These are phyloP conservation scores for Fulmarus glacialis DNA, from an alignment of 2,113 vertebrate genomes.

Conservation along the genomic window DNA sequence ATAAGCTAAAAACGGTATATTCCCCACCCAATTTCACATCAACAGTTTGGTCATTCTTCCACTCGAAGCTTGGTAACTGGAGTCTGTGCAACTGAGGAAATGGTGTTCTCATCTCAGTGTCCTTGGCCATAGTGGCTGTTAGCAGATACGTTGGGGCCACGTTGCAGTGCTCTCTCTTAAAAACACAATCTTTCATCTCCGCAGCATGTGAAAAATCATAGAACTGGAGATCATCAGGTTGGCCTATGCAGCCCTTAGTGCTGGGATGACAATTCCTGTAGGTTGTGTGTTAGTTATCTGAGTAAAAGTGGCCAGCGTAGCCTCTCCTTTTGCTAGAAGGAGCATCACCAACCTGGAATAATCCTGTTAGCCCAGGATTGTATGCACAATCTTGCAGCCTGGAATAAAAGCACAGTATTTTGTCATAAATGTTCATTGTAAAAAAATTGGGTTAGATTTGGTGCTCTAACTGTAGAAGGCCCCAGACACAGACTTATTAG, in stretches of 20 bases:
- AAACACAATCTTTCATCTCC: neutral
- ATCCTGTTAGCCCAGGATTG: neutral
- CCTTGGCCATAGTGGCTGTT: accelerated
- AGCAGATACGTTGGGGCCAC: neutral
- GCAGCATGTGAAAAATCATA: neutral
- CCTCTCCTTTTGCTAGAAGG: neutral
- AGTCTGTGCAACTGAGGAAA: neutral
- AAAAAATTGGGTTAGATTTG: neutral
- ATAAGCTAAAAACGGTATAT: neutral
- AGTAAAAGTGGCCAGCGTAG: neutral
- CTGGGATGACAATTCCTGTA: neutral
- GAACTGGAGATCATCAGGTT: neutral
- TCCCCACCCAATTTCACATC: neutral
- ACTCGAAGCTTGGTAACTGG: neutral
- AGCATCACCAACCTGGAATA: neutral
- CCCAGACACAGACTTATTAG: neutral
- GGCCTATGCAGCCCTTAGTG: accelerated
- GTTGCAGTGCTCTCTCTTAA: neutral
- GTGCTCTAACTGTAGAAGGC: neutral
- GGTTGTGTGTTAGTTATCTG: neutral
- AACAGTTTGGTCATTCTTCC: neutral
- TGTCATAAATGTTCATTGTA: neutral
- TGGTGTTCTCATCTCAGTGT: neutral
- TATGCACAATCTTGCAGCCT: neutral
- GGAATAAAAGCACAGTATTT: neutral